Conservation (phyloP, 2,888 invertebrate genomes). For the Cheilosia scutellata region DNA sequence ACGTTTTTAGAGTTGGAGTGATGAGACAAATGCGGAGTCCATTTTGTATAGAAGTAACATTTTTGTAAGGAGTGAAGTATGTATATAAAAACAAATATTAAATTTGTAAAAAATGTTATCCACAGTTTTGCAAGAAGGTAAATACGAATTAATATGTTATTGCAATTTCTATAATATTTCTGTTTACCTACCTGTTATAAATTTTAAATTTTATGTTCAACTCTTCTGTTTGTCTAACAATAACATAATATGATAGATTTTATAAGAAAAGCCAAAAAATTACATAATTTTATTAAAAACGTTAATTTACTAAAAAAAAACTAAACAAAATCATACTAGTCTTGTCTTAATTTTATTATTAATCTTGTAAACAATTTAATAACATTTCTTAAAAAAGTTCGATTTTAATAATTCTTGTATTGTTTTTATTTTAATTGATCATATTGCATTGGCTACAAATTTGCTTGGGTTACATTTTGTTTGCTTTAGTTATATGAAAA, state of each 20-base stretch:
- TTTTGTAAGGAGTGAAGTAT: constrained; percentile 3
- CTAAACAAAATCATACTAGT: constrained; percentile 55
- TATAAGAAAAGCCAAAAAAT: constrained; percentile 14
- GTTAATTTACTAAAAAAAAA: constrained; percentile 25
- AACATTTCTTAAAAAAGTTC: constrained; percentile 57
- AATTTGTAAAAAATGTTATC: constrained; percentile 25
- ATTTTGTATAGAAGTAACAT: constrained; percentile 10
- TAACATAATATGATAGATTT: constrained; percentile 12
- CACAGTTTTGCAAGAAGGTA: constrained; percentile 67
- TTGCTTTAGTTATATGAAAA: constrained; percentile 59
- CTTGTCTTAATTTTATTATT: constrained; percentile 36
- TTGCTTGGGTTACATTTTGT: constrained; percentile 51
- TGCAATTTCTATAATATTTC: constrained; percentile 18
- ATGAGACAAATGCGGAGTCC: constrained; percentile 37
- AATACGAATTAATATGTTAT: constrained; percentile 45
- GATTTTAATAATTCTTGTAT: constrained; percentile 37
- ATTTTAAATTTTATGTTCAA: constrained; percentile 37
- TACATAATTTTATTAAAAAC: constrained; percentile 18
- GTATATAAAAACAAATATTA: background rate
- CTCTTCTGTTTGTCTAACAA: constrained; percentile 48
- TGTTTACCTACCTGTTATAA: constrained; percentile 43
- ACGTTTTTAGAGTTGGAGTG: constrained; percentile 42
- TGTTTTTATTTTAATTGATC: constrained; percentile 21
- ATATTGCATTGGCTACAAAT: constrained; percentile 69
- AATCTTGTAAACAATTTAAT: constrained; percentile 60